These are phyloP conservation scores for Rhodophaea formosa DNA, from an alignment of 2,888 invertebrate species.

Conservation along the genomic window DNA sequence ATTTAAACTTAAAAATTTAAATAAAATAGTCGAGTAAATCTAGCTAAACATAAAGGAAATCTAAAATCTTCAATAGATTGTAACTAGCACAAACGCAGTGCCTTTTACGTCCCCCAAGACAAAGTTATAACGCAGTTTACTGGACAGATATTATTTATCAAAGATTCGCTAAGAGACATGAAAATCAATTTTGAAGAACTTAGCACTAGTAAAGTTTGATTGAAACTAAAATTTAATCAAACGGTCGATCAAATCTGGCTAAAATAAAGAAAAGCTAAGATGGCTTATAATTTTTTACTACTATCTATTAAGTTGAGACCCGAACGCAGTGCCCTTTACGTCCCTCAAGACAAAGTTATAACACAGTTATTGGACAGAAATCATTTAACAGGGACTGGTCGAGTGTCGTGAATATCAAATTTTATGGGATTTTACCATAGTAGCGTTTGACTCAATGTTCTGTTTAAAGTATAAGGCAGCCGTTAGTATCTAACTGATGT, in stretches of 20 bases:
- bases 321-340: background rate
- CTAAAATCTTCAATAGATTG: background rate
- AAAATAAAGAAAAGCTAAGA: too few relatives aligned
- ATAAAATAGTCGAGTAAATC: too few relatives aligned
- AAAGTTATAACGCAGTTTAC: slow-evolving; percentile 13
- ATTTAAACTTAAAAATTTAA: too few relatives aligned
- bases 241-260: too few relatives aligned
- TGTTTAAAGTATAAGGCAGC: too few relatives aligned
- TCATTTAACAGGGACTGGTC: background rate
- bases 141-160: background rate
- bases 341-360: slow-evolving; percentile 12
- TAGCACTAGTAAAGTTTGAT: background rate
- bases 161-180: background rate
- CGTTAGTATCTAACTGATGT: too few relatives aligned
- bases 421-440: background rate
- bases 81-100: too few relatives aligned
- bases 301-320: slow-evolving; percentile 11
- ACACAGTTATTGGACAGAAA: slow-evolving; percentile 1
- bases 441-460: too few relatives aligned
- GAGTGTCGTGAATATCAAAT: background rate
- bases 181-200: background rate
- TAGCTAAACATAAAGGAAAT: too few relatives aligned
- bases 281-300: background rate
- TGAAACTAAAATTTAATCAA: too few relatives aligned
- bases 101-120: background rate